Evolutionary conservation across 2,797 vertebrate genomes (phyloP), one percentile per base, ranked within the genome.

Genomic region (Halcyon leucocephala): DNA sequence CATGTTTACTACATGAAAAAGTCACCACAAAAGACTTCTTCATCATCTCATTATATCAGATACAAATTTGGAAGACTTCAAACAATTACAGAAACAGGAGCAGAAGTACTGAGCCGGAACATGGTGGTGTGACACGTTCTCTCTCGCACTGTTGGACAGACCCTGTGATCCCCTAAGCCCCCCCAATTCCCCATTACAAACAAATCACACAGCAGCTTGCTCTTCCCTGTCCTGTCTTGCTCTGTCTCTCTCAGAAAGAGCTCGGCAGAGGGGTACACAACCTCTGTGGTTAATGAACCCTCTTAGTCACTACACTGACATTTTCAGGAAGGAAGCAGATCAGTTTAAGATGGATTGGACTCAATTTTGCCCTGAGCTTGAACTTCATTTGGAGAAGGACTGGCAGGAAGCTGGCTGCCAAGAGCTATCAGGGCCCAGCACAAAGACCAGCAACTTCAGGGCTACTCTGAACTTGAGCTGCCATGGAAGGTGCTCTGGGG

Each of bases 1-100:
- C 66, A 78, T 82, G 87, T 79, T 94, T 91, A 62, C 91, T 92
- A 95, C 81, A 89, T 35, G 77, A 90, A 82, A 80, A 95, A 94
- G 90, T 86, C 88, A 94, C 90, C 78, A 86, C 90, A 93, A 93
- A 94, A 91, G 76, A 70, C 61, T 7, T 29, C 74, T 83, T 89
- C 95, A 83, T 87, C 46, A 28, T 88, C 92, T 97, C 94, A 74
- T 95, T 95, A 65, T 46, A 91, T 37, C 51, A 0, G 1, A 91
- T 72, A 60, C 78, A 87, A 77, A 83, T 85, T 70, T 95, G 93
- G 93, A 91, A 90, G 91, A 85, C 79, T 73, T 91, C 74, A 62
- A 79, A 41, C 62, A 87, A 35, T 93, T 46, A 65, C 0, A 66
- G 82, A 48, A 61, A 37, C 77, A 54, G 86, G 83, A 82, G 66